Conservation (phyloP, 2,797 vertebrate species). For the Poecile montanus region DNA sequence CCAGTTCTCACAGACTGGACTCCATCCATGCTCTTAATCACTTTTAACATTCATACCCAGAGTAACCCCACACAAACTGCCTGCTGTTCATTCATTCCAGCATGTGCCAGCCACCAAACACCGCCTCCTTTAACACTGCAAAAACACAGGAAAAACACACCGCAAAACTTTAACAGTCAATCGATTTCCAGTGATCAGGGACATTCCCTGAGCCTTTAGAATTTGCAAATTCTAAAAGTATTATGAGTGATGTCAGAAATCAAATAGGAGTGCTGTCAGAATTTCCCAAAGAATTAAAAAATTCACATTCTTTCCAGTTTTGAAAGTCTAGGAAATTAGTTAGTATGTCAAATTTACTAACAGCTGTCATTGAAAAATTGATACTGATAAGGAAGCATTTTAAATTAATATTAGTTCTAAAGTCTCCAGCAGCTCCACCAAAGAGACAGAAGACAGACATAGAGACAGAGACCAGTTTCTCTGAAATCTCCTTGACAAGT, state of each 20-base stretch:
- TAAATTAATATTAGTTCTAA: background rate
- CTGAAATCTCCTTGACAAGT: background rate
- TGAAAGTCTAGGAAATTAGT: background rate
- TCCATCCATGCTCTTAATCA: background rate
- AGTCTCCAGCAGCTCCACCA: background rate
- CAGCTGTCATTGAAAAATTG: background rate
- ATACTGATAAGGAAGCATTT: accelerated
- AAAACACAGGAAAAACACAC: background rate
- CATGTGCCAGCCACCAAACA: background rate
- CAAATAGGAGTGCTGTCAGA: background rate
- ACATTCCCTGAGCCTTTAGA: background rate
- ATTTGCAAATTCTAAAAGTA: background rate
- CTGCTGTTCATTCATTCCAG: background rate
- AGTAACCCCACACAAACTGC: background rate
- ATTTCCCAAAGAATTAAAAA: background rate
- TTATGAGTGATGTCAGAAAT: too few species aligned
- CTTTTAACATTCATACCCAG: background rate
- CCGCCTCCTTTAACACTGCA: background rate
- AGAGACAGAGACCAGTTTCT: background rate
- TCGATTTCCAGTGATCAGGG: background rate
- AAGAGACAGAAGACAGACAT: background rate
- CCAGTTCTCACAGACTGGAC: background rate
- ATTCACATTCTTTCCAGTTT: accelerated
- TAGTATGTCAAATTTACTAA: background rate
- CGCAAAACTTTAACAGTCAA: background rate